phyloP scores from a whole-genome alignment of 1,140 invertebrate species.

The Cyclina sinensis region DNA sequence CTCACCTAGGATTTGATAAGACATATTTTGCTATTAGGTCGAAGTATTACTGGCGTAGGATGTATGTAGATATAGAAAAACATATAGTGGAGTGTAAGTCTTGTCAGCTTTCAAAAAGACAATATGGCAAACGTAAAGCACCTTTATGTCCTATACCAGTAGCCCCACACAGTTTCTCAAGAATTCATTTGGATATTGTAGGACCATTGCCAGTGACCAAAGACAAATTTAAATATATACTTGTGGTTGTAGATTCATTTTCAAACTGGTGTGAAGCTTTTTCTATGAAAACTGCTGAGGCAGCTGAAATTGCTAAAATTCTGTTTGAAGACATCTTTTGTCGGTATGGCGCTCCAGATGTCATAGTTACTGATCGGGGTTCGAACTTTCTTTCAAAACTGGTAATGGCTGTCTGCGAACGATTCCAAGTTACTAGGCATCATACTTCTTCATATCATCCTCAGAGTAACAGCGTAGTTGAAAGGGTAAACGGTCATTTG shows the following conservation, averaged over 20 bases:
- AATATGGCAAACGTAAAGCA: neutral
- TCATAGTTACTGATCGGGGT: constrained; percentile 29
- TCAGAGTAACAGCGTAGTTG: constrained; percentile 68
- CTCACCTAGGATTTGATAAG: constrained; percentile 17
- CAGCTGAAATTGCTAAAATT: constrained; percentile 67
- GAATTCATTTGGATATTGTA: constrained; percentile 16
- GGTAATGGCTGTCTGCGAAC: constrained; percentile 64
- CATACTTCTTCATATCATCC: constrained; percentile 72
- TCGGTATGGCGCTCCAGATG: constrained; percentile 68
- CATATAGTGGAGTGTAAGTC: neutral
- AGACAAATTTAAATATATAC: constrained; percentile 53
- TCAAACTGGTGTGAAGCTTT: constrained; percentile 70
- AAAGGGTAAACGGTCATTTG: constrained; percentile 38
- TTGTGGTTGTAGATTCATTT: constrained; percentile 58
- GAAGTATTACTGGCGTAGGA: neutral
- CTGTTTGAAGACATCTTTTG: constrained; percentile 72
- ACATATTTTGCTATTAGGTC: neutral
- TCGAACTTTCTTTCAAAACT: constrained; percentile 70
- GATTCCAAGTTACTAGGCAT: constrained; percentile 70
- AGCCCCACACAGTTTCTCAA: neutral
- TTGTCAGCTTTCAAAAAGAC: neutral
- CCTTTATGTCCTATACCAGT: neutral
- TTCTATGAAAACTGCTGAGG: constrained; percentile 62
- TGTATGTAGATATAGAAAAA: neutral
- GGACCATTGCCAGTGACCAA: constrained; percentile 13